phyloP scores from a whole-genome alignment of 2,888 invertebrate genomes.

The Cynaeus angustus region DNA sequence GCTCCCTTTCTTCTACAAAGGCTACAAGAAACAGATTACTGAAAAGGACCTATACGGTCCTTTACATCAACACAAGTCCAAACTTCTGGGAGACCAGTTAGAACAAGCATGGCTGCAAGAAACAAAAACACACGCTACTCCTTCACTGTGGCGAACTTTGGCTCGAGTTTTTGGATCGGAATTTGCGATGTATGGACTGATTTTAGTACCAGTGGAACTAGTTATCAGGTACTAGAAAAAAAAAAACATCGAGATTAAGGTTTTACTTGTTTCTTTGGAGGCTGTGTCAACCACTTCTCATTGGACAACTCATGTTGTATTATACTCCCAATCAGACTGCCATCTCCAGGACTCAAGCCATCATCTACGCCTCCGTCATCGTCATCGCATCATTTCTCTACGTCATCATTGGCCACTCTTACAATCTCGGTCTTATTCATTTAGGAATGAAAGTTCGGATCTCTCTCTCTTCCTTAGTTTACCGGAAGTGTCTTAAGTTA shows the following conservation, averaged over 20 bases:
- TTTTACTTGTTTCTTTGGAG: too few relatives aligned
- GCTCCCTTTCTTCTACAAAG: slow-evolving; percentile 68
- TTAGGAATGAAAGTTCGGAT: slow-evolving; percentile 87
- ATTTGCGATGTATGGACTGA: slow-evolving; percentile 59
- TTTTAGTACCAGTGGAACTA: slow-evolving; percentile 58
- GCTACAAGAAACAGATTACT: slow-evolving; percentile 70
- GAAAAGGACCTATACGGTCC: slow-evolving; percentile 73
- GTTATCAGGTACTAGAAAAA: neutral
- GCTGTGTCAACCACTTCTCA: slow-evolving; percentile 61
- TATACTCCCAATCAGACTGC: slow-evolving; percentile 59
- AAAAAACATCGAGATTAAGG: too few relatives aligned
- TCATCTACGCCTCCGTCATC: slow-evolving; percentile 58
- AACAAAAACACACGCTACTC: slow-evolving; percentile 56
- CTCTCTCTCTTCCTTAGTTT: slow-evolving; percentile 87
- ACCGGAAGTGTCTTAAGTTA: slow-evolving; percentile 80
- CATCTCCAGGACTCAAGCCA: slow-evolving; percentile 54
- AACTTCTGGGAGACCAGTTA: slow-evolving; percentile 69
- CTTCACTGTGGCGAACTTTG: slow-evolving; percentile 60
- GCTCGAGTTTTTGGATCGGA: slow-evolving; percentile 62
- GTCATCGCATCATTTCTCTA: slow-evolving; percentile 74
- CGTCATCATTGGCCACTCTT: slow-evolving; percentile 81
- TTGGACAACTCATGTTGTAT: slow-evolving; percentile 61
- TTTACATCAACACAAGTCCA: slow-evolving; percentile 70
- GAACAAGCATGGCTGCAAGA: slow-evolving; percentile 66
- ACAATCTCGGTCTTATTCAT: slow-evolving; percentile 88